phyloP scores from a whole-genome alignment of 2,888 invertebrate genomes.

The Lysandra bellargus region DNA sequence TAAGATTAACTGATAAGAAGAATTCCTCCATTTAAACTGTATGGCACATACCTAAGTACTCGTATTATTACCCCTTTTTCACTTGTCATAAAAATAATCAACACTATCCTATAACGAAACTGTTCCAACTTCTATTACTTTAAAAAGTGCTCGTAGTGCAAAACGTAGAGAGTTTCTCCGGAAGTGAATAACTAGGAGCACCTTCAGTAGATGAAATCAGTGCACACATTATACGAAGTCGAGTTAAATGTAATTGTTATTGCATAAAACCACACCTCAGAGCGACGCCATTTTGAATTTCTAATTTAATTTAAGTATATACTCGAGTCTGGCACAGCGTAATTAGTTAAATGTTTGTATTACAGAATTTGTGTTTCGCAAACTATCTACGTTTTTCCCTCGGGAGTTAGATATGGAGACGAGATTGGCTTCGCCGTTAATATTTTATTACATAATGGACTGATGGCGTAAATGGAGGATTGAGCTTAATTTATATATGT shows the following conservation, averaged over 20 bases:
- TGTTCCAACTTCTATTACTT: neutral
- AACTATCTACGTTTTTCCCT: constrained; percentile 30
- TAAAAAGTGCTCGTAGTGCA: neutral
- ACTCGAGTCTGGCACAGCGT: constrained; percentile 13
- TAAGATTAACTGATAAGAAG: neutral
- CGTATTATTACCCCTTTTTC: neutral
- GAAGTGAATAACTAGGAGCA: neutral
- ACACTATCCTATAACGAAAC: neutral
- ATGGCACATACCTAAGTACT: neutral
- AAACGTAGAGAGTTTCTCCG: neutral
- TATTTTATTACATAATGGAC: neutral
- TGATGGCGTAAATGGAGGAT: neutral
- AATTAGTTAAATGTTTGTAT: constrained; percentile 30
- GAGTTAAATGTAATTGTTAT: constrained; percentile 31
- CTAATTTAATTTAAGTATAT: constrained; percentile 28
- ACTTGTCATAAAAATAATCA: neutral
- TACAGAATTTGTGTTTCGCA: constrained; percentile 26
- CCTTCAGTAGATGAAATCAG: constrained; percentile 20
- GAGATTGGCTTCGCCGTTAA: constrained; percentile 10
- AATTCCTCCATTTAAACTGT: neutral
- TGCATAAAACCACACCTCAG: constrained; percentile 28
- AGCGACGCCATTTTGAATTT: constrained; percentile 27
- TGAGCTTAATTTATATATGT: neutral
- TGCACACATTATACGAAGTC: constrained; percentile 4
- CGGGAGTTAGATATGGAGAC: constrained; percentile 5